Evolutionary conservation across 2,888 invertebrate genomes (phyloP).

Genomic region (Dysmachus trigonus): DNA sequence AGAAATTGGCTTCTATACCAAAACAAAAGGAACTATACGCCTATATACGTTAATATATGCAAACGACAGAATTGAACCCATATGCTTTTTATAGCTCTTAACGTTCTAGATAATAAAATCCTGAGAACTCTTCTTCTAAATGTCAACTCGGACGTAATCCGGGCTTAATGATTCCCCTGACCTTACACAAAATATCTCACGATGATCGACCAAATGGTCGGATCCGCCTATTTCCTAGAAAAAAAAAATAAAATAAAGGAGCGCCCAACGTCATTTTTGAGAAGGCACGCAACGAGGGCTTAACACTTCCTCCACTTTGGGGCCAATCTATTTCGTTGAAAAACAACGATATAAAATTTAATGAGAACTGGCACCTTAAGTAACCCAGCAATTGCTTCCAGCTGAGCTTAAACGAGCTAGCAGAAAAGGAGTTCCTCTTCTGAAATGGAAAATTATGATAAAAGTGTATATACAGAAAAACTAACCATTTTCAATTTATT

Average conservation of each 20-base stretch:
- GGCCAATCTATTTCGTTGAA: not conserved
- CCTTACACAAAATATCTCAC: not conserved
- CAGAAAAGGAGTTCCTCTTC: not conserved
- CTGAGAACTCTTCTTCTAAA: not conserved
- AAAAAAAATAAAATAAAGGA: not conserved
- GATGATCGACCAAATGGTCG: not conserved
- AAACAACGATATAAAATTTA: not conserved
- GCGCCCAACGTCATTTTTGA: not conserved
- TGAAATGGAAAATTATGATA: not conserved
- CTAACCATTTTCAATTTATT: not conserved
- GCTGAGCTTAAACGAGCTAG: not conserved
- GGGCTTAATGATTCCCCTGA: not conserved
- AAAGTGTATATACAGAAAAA: not conserved
- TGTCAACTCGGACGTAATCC: not conserved
- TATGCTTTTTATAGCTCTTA: not conserved
- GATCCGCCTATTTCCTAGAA: not conserved
- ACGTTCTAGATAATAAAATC: not conserved
- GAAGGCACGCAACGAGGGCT: not conserved
- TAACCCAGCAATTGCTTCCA: not conserved
- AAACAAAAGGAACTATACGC: not conserved
- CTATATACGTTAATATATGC: not conserved
- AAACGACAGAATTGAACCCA: not conserved
- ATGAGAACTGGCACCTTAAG: not conserved
- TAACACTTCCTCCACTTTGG: not conserved
- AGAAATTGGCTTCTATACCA: not conserved